These are phyloP conservation scores for Bujurquina vittata DNA, from an alignment of 2,113 vertebrate genomes.

Conservation along the genomic window DNA sequence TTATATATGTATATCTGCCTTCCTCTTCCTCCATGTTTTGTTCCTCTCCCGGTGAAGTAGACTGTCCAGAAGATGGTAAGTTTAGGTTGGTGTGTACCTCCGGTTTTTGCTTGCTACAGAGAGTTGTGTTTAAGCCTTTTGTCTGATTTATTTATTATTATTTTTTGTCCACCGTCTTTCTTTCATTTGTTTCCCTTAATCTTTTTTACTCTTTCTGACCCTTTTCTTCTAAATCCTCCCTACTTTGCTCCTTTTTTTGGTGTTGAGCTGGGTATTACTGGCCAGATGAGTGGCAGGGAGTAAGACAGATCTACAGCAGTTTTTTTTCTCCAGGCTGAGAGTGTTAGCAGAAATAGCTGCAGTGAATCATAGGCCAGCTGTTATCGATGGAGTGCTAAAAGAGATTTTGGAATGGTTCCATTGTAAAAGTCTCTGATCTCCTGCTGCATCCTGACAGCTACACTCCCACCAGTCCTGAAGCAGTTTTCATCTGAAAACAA, in stretches of 20 bases:
- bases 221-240: not conserved
- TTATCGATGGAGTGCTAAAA: conserved; percentile 65
- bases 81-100: conserved; percentile 86
- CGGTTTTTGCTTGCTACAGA: conserved; percentile 73
- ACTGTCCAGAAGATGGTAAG: conserved; percentile 99
- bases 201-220: not conserved
- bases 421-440: conserved; percentile 54
- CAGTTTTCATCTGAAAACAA: conserved; percentile 28
- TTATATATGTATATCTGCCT: conserved; percentile 77
- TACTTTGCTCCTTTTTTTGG: not conserved
- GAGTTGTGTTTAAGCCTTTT: conserved; percentile 66
- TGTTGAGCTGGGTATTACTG: not conserved
- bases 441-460: conserved; percentile 38
- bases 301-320: not conserved
- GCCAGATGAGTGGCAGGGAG: conserved; percentile 9
- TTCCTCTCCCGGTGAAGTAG: conserved; percentile 93
- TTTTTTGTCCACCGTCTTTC: not conserved
- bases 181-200: conserved; percentile 7
- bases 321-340: conserved; percentile 18
- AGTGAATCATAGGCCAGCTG: conserved; percentile 65
- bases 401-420: conserved; percentile 62
- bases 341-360: conserved; percentile 38
- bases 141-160: not conserved
- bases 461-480: conserved; percentile 1
- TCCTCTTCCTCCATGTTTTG: conserved; percentile 81